Evolutionary conservation across 2,888 invertebrate species (phyloP).

Genomic region (Xiphydria camelus): DNA sequence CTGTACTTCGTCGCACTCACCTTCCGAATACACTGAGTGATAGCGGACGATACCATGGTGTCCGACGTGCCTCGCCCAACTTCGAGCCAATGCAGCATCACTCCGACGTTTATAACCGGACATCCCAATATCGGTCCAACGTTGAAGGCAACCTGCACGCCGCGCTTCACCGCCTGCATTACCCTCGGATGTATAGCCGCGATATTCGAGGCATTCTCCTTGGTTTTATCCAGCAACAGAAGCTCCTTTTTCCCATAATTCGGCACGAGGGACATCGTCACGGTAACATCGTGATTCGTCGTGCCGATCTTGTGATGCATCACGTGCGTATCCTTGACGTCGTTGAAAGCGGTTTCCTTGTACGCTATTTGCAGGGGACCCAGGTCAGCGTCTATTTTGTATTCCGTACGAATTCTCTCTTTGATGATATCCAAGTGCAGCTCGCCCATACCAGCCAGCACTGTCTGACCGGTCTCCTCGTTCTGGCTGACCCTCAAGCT

Average conservation of each 20-base stretch:
- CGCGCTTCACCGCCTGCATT: constrained; percentile 72
- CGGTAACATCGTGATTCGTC: constrained; percentile 64
- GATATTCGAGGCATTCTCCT: constrained; percentile 72
- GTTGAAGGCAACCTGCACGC: constrained; percentile 69
- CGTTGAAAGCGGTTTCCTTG: constrained; percentile 70
- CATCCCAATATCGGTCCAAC: constrained; percentile 87
- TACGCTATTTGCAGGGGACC: constrained; percentile 93
- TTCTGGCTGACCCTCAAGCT: constrained; percentile 78
- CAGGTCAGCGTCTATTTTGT: constrained; percentile 86
- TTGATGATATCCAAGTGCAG: constrained; percentile 93
- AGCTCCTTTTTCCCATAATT: constrained; percentile 48
- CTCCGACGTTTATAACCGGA: constrained; percentile 77
- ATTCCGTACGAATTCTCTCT: constrained; percentile 85
- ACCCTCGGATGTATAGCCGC: constrained; percentile 68
- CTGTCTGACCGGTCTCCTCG: constrained; percentile 82
- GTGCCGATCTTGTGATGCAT: constrained; percentile 70
- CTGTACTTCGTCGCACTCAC: too few relatives aligned
- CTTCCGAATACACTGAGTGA: constrained; percentile 80
- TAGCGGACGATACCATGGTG: constrained; percentile 79
- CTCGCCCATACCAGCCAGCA: constrained; percentile 95
- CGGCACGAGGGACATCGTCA: constrained; percentile 67
- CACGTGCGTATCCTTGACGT: constrained; percentile 57
- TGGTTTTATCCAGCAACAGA: constrained; percentile 66
- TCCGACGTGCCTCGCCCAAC: constrained; percentile 77
- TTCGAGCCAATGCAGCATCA: constrained; percentile 76